A percentile compares a stretch with the other conserved stretches of the same genome.
Evolutionary conservation across 2,888 invertebrate genomes (phyloP).

Genomic region (Volucella inanis): DNA sequence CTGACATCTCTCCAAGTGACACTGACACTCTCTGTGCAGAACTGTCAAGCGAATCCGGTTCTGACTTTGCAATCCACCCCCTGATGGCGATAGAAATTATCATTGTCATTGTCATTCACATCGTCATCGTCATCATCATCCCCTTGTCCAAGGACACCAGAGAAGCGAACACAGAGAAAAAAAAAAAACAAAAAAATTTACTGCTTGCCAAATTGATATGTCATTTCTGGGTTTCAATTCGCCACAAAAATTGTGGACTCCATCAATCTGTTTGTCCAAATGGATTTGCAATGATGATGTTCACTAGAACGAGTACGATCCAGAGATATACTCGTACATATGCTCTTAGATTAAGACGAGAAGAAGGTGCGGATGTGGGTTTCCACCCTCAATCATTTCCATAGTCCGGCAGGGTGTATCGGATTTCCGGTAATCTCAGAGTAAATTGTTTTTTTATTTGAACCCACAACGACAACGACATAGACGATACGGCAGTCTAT

Average conservation of each 20-base stretch:
- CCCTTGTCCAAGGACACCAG: constrained; percentile 47
- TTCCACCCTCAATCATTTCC: constrained; percentile 41
- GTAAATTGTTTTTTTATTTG: constrained; percentile 71
- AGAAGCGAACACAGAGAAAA: constrained; percentile 3
- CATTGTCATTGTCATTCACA: constrained; percentile 36
- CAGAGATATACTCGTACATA: not conserved
- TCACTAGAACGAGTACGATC: constrained; percentile 43
- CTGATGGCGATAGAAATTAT: constrained; percentile 50
- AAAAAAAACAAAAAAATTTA: not conserved
- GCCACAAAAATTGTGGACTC: constrained; percentile 58
- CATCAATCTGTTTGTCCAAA: constrained; percentile 74
- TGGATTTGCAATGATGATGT: constrained; percentile 66
- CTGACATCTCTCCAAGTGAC: constrained; percentile 66
- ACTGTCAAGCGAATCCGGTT: constrained; percentile 69
- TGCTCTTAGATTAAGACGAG: not conserved
- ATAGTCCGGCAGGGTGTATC: constrained; percentile 72
- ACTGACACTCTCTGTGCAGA: constrained; percentile 59
- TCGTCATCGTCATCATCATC: constrained; percentile 12
- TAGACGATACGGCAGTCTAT: not conserved
- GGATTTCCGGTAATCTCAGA: constrained; percentile 77
- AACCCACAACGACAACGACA: not conserved
- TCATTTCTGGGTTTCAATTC: constrained; percentile 67
- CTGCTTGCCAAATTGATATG: constrained; percentile 55
- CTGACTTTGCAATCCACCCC: constrained; percentile 54
- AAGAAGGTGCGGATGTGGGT: constrained; percentile 10